phyloP scores from a whole-genome alignment of 2,797 vertebrate genomes.

The Pogonophryne albipinna region DNA sequence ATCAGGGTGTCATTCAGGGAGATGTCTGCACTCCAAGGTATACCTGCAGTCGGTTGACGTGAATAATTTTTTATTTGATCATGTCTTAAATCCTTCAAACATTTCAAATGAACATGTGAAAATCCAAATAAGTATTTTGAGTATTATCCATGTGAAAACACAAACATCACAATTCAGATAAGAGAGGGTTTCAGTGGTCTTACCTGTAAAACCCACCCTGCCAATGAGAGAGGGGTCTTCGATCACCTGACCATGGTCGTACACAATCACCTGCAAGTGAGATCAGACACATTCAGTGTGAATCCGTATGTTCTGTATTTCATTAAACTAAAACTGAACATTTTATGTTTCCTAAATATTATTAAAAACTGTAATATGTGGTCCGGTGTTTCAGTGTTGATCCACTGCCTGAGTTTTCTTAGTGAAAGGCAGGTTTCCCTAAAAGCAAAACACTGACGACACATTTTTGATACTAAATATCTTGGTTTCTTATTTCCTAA shows the following conservation, averaged over 20 bases:
- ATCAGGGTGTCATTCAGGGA: conserved; percentile 83
- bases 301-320: too few species aligned
- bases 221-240: conserved; percentile 84
- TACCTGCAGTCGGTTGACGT: conserved; percentile 42
- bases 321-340: too few species aligned
- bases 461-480: too few species aligned
- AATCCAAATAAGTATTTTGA: background rate
- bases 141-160: background rate
- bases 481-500: too few species aligned
- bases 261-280: conserved; percentile 85
- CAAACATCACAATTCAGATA: background rate
- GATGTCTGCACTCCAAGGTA: conserved; percentile 86
- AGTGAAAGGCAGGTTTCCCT: too few species aligned
- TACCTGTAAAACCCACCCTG: conserved; percentile 85
- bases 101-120: background rate
- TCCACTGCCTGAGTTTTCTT: too few species aligned
- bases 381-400: too few species aligned
- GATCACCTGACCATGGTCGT: conserved; percentile 87
- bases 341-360: too few species aligned
- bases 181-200: background rate
- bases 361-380: too few species aligned
- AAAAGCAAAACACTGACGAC: too few species aligned
- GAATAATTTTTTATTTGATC: background rate
- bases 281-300: background rate
- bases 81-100: background rate